These are phyloP conservation scores for Parazoanthus swiftii DNA, from an alignment of 92 coral and sea anemone species.

Conservation along the genomic window DNA sequence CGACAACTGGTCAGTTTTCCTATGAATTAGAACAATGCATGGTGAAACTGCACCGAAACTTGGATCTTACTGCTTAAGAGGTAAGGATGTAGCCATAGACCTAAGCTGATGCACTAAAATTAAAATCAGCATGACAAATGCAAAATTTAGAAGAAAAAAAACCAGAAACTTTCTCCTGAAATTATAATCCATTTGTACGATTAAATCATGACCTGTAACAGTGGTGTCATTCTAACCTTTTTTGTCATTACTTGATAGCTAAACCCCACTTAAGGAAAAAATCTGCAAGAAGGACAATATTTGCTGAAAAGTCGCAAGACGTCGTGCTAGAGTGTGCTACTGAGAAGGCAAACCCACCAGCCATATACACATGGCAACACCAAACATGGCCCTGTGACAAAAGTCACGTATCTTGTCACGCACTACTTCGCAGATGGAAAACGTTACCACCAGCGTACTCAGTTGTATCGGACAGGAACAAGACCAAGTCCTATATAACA, in stretches of 20 bases:
- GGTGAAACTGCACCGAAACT: no score
- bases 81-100: no score
- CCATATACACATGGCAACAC: constrained; percentile 29
- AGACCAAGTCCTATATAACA: constrained; percentile 15
- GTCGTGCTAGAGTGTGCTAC: constrained; percentile 30
- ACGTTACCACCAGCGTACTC: constrained; percentile 4
- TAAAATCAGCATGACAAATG: no score
- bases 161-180: no score
- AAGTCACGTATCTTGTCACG: constrained; percentile 22
- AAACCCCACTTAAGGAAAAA: constrained; percentile 18
- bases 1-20: no score
- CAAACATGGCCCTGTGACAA: constrained; percentile 43
- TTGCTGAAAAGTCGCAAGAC: constrained; percentile 9
- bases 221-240: not conserved
- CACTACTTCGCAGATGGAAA: constrained; percentile 20
- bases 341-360: constrained; percentile 29
- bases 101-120: no score
- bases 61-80: no score
- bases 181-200: no score
- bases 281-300: constrained; percentile 10
- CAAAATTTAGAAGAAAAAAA: no score
- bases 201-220: no score
- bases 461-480: constrained; percentile 12
- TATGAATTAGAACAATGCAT: no score
- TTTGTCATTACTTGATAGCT: not conserved